Evolutionary conservation across 2,797 vertebrate species (phyloP).

Genomic region (Cyclopterus lumpus): DNA sequence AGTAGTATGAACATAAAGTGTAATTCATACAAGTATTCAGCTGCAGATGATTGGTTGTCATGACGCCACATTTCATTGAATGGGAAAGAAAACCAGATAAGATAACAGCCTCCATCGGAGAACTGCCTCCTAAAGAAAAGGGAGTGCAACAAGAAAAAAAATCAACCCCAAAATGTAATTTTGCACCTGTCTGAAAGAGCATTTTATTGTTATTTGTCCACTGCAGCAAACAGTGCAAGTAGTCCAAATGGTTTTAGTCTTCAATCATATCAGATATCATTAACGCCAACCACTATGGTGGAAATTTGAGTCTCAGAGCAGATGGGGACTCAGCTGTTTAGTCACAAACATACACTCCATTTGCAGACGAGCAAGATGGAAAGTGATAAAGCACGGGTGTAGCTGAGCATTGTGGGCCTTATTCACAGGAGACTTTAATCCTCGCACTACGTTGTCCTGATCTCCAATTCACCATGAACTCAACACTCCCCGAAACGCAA

Average conservation of each 20-base stretch:
- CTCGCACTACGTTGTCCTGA: not conserved
- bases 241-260: not conserved
- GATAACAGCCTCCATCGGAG: not conserved
- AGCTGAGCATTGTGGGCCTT: not conserved
- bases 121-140: not conserved
- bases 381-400: not conserved
- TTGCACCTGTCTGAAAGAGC: not conserved
- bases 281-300: not conserved
- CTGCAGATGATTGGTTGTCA: not conserved
- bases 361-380: not conserved
- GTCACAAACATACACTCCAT: not conserved
- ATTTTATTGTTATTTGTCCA: not conserved
- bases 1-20: not conserved
- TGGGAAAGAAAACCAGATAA: not conserved
- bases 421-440: not conserved
- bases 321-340: conserved; percentile 12
- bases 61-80: not conserved
- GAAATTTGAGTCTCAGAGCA: not conserved
- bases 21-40: not conserved
- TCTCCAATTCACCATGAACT: not conserved
- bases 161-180: not conserved
- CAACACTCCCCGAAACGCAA: not conserved
- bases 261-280: conserved; percentile 8
- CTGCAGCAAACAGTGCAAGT: not conserved
- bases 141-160: not conserved